Evolutionary conservation across 2,888 invertebrate genomes (phyloP).

Genomic region (Drosophila barbarae): DNA sequence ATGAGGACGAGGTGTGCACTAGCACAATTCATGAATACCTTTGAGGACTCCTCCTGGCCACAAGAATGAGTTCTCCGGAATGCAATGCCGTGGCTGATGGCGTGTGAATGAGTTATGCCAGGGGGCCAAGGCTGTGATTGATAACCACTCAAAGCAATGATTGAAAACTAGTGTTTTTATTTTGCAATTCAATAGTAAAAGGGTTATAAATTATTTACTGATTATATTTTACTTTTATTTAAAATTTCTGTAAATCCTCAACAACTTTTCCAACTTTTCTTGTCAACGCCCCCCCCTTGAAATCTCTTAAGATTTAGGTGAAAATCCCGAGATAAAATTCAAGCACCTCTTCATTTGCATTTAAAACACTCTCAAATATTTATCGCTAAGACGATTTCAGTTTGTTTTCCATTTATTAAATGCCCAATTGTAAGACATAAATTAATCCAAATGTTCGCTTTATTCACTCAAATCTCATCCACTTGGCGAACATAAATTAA

Average conservation of each 20-base stretch:
- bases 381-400: not conserved
- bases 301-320: not conserved
- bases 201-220: too few relatives aligned
- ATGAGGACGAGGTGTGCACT: not conserved
- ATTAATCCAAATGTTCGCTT: slow-evolving; percentile 25
- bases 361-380: not conserved
- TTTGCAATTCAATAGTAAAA: not conserved
- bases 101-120: slow-evolving; percentile 28
- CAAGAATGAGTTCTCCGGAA: slow-evolving; percentile 6
- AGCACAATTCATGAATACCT: slow-evolving; percentile 21
- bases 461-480: slow-evolving; percentile 23
- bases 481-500: slow-evolving; percentile 23
- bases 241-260: not conserved
- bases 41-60: slow-evolving; percentile 1
- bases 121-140: slow-evolving; percentile 11
- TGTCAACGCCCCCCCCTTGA: not conserved
- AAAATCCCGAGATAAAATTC: not conserved
- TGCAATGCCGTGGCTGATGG: slow-evolving; percentile 15
- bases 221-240: too few relatives aligned
- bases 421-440: slow-evolving; percentile 5
- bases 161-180: not conserved
- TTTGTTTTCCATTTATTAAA: slow-evolving; percentile 15
- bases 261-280: fast-evolving
- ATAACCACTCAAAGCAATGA: slow-evolving; percentile 6
- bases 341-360: slow-evolving; percentile 1